A percentile compares a stretch with the other conserved stretches of the same genome.
Evolutionary conservation across 2,888 invertebrate genomes (phyloP).

Genomic region (Dryocosmus kuriphilus): DNA sequence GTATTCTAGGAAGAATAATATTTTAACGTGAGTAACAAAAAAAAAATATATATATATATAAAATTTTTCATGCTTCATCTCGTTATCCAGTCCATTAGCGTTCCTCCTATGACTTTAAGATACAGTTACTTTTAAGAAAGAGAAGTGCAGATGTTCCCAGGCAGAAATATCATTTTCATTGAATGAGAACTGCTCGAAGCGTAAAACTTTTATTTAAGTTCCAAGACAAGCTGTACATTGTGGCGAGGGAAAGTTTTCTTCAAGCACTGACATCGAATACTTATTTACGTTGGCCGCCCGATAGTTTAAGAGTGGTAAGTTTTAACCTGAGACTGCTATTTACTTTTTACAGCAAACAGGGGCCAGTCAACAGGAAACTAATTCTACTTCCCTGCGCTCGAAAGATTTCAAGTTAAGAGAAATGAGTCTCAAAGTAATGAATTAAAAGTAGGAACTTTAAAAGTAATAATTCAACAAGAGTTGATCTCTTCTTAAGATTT

Average conservation of each 20-base stretch:
- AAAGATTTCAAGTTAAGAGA: conserved; percentile 33
- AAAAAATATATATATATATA: conserved; percentile 3
- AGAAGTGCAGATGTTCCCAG: conserved; percentile 1
- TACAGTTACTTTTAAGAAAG: neutral
- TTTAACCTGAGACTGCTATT: conserved; percentile 34
- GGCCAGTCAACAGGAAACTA: conserved; percentile 31
- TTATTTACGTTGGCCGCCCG: conserved; percentile 21
- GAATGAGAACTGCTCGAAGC: conserved; percentile 15
- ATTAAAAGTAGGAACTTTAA: conserved; percentile 25
- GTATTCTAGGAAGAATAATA: neutral
- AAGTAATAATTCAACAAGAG: conserved; percentile 28
- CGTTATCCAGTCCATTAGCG: conserved; percentile 26
- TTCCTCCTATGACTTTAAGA: neutral
- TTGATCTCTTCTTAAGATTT: conserved; percentile 18
- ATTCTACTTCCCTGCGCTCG: conserved; percentile 19
- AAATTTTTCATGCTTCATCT: conserved; percentile 8
- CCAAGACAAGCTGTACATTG: conserved; percentile 33
- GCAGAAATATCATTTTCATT: conserved; percentile 33
- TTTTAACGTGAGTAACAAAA: too few species aligned
- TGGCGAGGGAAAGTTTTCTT: conserved; percentile 27
- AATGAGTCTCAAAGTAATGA: conserved; percentile 38
- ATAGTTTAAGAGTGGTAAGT: conserved; percentile 38
- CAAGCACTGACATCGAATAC: conserved; percentile 6
- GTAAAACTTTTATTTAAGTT: conserved; percentile 36
- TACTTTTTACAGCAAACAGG: conserved; percentile 34